Evolutionary conservation across 2,888 invertebrate species (phyloP), one percentile per base, ranked within the genome.

Genomic region (Rhingia campestris): DNA sequence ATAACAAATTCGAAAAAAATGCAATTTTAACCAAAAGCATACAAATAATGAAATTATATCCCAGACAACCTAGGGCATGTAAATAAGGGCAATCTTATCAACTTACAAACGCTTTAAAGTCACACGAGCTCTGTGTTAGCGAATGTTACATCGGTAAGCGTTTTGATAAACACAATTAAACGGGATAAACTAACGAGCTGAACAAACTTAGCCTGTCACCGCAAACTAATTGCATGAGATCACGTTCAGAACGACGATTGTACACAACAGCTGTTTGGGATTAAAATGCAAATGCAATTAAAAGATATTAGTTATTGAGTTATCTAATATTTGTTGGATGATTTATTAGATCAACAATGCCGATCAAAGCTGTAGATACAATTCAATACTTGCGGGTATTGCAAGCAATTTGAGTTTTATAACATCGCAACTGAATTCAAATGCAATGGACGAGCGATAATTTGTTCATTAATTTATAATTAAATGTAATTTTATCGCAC

Each of bases 301-400:
- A 73, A 79, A 59, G 37, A 47, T 56, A 39, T 54, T 51, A 6
- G 4, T 14, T 53, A 39, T 64, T 58, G 9, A 35, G 63, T 72
- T 72, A 76, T 72, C 66, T 61, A 63, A 81, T 76, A 61, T 76
- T 76, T 66, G 43, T 45, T 22, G 30, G 41, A 58, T 59, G 41
- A 43, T 37, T 45, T 59, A 43, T 41, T 32, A 64, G 75, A 47
- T 64, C 39, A 69, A 75, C 2, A 22, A 74, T 33, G 64, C 32
- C 41, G 56, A 73, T 79, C 49, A 79, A 33, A 41, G 43, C 12
- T 49, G 43, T 35, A 35, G 32, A 22, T 12, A 53, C 53, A 45
- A 63, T 56, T 47, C 6, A 41, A 39, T 30, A 45, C 67, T 22
- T 22, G 5, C n/a, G 22, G 7, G 22, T 22, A 9, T 12, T 4